Evolutionary conservation across 2,797 vertebrate genomes (phyloP).

Genomic region (Selene dorsalis): DNA sequence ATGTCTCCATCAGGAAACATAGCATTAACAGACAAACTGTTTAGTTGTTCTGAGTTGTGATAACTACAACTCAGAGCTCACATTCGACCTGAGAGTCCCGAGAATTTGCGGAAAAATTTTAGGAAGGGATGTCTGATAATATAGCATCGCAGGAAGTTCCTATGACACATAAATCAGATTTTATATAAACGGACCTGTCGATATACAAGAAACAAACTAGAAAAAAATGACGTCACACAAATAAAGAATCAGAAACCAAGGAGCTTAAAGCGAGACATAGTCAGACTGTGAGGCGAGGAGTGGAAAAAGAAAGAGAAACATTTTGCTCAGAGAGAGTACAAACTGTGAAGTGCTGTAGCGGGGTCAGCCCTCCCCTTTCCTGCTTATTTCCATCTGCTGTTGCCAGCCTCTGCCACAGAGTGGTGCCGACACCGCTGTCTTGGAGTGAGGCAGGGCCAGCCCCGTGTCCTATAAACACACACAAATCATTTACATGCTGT

Average conservation of each 20-base stretch:
- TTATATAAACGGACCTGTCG: not conserved
- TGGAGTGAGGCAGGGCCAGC: conserved; percentile 80
- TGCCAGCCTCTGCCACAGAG: conserved; percentile 74
- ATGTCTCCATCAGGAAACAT: conserved; percentile 45
- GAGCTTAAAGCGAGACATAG: not conserved
- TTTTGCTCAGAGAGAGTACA: conserved; percentile 46
- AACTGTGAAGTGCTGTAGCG: conserved; percentile 52
- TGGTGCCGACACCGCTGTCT: conserved; percentile 69
- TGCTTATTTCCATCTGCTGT: conserved; percentile 71
- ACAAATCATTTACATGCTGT: conserved; percentile 90
- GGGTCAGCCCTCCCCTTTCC: conserved; percentile 68
- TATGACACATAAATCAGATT: not conserved
- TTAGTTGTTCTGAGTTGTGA: conserved; percentile 23
- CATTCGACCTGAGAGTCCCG: conserved; percentile 7
- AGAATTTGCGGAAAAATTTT: not conserved
- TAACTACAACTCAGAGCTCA: conserved; percentile 4
- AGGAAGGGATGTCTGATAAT: not conserved
- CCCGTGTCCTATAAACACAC: conserved; percentile 85
- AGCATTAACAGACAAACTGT: conserved; percentile 49
- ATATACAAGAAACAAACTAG: not conserved
- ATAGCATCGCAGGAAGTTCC: not conserved
- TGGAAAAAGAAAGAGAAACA: conserved; percentile 17
- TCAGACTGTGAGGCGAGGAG: not conserved
- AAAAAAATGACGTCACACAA: not conserved
- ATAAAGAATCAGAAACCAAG: not conserved